These are phyloP conservation scores for Tiphia femorata DNA, from an alignment of 2,888 invertebrate genomes.

Conservation along the genomic window DNA sequence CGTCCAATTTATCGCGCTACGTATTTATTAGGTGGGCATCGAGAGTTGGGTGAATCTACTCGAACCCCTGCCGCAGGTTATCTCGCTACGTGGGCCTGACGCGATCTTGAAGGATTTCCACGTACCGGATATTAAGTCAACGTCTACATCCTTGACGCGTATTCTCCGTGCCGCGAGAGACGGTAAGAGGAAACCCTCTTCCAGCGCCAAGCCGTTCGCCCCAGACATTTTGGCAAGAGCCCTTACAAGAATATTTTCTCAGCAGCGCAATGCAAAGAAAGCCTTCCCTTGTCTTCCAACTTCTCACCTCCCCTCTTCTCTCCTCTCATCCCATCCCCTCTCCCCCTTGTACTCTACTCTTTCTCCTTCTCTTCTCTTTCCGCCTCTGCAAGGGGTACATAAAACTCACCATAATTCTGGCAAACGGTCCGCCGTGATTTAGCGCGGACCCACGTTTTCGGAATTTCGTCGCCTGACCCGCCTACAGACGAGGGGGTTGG, in stretches of 20 bases:
- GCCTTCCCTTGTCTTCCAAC: conserved; percentile 12
- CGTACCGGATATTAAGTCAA: too few relatives aligned
- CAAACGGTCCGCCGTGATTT: conserved; percentile 37
- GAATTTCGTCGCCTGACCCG: conserved; percentile 29
- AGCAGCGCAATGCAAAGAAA: conserved; percentile 22
- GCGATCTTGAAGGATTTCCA: too few relatives aligned
- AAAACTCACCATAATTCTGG: conserved; percentile 42
- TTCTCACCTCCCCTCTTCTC: neutral
- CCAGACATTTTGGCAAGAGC: conserved; percentile 34
- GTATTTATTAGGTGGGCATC: conserved; percentile 33
- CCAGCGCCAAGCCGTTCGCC: too few relatives aligned
- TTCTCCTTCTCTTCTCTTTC: neutral
- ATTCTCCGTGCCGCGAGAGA: too few relatives aligned
- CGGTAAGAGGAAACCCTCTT: too few relatives aligned
- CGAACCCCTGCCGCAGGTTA: too few relatives aligned
- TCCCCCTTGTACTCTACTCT: neutral
- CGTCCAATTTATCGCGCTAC: conserved; percentile 35
- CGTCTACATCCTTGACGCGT: too few relatives aligned
- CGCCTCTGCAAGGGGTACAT: conserved; percentile 28
- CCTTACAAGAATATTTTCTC: conserved; percentile 41
- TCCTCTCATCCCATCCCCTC: neutral
- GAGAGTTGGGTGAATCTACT: too few relatives aligned
- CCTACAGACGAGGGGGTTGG: conserved; percentile 22
- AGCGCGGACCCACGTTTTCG: conserved; percentile 35
- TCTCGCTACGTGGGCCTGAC: too few relatives aligned